phyloP scores from a whole-genome alignment of 2,888 invertebrate species.

The Chrysolina haemoptera region DNA sequence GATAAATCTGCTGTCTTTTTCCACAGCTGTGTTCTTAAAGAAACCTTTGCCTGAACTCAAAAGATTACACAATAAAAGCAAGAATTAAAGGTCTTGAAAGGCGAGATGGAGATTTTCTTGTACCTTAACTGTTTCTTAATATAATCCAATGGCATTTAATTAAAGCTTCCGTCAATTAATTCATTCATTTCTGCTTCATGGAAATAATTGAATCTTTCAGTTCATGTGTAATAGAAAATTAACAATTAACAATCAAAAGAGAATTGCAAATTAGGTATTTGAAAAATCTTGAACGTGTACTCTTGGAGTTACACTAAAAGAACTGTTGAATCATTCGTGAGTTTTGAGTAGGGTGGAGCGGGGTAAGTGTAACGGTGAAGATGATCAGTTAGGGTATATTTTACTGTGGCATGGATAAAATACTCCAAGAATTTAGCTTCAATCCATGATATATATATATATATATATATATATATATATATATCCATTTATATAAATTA shows the following conservation, averaged over 20 bases:
- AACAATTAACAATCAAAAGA: conserved; percentile 16
- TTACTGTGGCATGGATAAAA: too few relatives aligned
- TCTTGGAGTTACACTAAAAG: neutral
- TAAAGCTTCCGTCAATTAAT: conserved; percentile 30
- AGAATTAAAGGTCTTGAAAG: conserved; percentile 35
- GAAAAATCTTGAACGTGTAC: neutral
- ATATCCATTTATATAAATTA: too few relatives aligned
- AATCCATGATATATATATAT: too few relatives aligned
- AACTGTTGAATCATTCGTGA: neutral
- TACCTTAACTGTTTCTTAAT: conserved; percentile 29
- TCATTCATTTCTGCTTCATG: conserved; percentile 24
- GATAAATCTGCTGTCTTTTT: conserved; percentile 40
- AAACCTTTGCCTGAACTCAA: conserved; percentile 42
- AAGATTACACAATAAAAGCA: conserved; percentile 44
- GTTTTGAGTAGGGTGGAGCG: too few relatives aligned
- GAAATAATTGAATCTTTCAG: conserved; percentile 27
- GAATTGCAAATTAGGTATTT: conserved; percentile 7
- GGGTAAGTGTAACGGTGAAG: too few relatives aligned
- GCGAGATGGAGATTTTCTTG: conserved; percentile 41
- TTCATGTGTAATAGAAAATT: conserved; percentile 21
- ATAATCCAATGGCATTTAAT: conserved; percentile 33
- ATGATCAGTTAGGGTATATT: too few relatives aligned
- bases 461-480: too few relatives aligned
- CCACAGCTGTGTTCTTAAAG: conserved; percentile 45
- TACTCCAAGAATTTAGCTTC: too few relatives aligned